Percentiles rank a stretch among this genome's conserved stretches.
phyloP scores from a whole-genome alignment of 1,140 invertebrate species.

The Bombus confusus region DNA sequence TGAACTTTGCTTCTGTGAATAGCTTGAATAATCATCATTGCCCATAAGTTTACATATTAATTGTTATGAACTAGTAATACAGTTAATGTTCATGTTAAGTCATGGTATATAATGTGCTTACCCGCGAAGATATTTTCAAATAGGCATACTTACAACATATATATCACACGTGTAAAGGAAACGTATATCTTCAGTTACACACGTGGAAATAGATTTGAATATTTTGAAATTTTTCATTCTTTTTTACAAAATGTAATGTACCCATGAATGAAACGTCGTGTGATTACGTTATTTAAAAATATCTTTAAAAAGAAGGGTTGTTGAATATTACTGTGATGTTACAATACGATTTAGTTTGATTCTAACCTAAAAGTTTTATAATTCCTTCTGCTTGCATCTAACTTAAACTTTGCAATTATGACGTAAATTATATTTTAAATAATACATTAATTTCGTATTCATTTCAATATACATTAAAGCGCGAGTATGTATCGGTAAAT shows the following conservation, averaged over 20 bases:
- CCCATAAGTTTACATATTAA: neutral
- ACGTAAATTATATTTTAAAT: neutral
- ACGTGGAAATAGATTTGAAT: neutral
- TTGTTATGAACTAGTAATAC: neutral
- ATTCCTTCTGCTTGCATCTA: neutral
- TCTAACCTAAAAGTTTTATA: constrained; percentile 30
- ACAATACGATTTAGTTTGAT: neutral
- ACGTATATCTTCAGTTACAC: constrained; percentile 2
- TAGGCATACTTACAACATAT: constrained; percentile 6
- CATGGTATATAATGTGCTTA: neutral
- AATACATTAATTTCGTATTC: neutral
- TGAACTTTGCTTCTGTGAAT: constrained; percentile 44
- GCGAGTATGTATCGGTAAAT: neutral
- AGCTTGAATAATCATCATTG: constrained; percentile 9
- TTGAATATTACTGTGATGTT: neutral
- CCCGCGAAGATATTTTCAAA: constrained; percentile 24
- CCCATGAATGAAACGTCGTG: neutral
- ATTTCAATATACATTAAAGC: neutral
- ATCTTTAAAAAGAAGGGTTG: neutral
- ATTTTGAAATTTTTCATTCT: neutral
- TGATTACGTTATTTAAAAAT: neutral
- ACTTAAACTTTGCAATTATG: neutral
- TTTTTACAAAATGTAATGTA: neutral
- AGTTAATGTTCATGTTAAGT: neutral
- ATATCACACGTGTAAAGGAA: neutral